Percentiles rank a stretch among this genome's conserved stretches.
Conservation (phyloP, 2,797 vertebrate species). For the Acrocephalus scirpaceus region DNA sequence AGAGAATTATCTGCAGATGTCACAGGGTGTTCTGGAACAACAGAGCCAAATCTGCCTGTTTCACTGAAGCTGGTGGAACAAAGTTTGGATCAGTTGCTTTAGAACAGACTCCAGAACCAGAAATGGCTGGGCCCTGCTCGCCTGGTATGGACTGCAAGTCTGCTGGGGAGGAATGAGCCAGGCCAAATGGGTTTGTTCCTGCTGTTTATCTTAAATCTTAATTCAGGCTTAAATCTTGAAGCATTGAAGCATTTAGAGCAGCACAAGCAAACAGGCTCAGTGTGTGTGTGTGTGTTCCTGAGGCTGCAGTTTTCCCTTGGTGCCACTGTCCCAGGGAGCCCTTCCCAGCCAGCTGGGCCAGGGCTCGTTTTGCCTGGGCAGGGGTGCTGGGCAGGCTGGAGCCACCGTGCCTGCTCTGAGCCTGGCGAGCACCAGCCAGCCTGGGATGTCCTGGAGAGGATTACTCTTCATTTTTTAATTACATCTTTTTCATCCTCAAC, state of each 20-base stretch:
- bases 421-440: fast-evolving
- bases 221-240: neutral
- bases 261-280: neutral
- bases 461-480: neutral
- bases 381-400: conserved; percentile 44
- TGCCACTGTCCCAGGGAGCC: neutral
- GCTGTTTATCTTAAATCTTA: neutral
- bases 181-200: neutral
- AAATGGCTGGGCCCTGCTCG: neutral
- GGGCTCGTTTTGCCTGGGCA: conserved; percentile 25
- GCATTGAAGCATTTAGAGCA: neutral
- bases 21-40: neutral
- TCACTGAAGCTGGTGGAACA: neutral
- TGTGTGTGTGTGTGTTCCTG: conserved; percentile 3
- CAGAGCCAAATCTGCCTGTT: neutral
- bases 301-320: neutral
- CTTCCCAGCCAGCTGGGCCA: conserved; percentile 16
- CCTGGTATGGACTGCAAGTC: neutral
- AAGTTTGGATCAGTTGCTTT: neutral
- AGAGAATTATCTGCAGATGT: neutral
- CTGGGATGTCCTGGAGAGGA: neutral
- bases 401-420: fast-evolving
- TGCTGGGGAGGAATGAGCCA: neutral
- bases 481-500: neutral
- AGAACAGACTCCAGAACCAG: neutral